Percentiles rank a stretch among this genome's conserved stretches.
phyloP scores from a whole-genome alignment of 2,888 invertebrate species.

The Chrysotoxum bicinctum region DNA sequence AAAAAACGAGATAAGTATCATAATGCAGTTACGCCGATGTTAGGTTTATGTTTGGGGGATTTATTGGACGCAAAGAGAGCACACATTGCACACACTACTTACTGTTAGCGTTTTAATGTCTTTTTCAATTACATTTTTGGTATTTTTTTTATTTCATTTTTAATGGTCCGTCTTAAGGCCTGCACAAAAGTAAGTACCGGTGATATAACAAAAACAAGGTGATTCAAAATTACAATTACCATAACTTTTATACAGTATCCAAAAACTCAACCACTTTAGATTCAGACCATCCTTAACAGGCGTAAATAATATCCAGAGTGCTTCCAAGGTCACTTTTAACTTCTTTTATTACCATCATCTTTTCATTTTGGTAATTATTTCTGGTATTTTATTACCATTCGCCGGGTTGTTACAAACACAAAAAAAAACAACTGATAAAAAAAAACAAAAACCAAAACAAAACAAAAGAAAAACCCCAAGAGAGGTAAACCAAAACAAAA shows the following conservation, averaged over 20 bases:
- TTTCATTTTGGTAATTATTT: conserved; percentile 3
- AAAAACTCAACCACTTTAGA: background rate
- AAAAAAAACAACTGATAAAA: background rate
- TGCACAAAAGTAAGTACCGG: background rate
- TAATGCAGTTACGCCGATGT: conserved; percentile 5
- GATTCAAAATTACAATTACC: conserved; percentile 26
- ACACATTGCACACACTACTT: background rate
- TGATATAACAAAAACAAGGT: conserved; percentile 15
- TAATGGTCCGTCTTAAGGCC: background rate
- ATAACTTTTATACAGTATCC: background rate
- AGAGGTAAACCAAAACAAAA: conserved; percentile 60
- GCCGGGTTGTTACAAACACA: background rate
- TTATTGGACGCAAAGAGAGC: background rate
- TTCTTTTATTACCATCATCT: conserved; percentile 19
- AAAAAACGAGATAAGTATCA: conserved; percentile 12
- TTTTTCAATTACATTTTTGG: conserved; percentile 9
- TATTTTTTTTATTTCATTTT: conserved; percentile 12
- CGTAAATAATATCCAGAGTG: background rate
- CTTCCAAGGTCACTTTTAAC: conserved; percentile 44
- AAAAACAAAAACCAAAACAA: conserved; percentile 4
- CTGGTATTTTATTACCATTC: conserved; percentile 6
- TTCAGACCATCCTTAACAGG: background rate
- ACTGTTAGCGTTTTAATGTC: background rate
- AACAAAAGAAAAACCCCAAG: conserved; percentile 22
- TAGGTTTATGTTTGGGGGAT: conserved; percentile 21